Evolutionary conservation across 2,113 vertebrate genomes (phyloP).

Genomic region (Delphinapterus leucas): DNA sequence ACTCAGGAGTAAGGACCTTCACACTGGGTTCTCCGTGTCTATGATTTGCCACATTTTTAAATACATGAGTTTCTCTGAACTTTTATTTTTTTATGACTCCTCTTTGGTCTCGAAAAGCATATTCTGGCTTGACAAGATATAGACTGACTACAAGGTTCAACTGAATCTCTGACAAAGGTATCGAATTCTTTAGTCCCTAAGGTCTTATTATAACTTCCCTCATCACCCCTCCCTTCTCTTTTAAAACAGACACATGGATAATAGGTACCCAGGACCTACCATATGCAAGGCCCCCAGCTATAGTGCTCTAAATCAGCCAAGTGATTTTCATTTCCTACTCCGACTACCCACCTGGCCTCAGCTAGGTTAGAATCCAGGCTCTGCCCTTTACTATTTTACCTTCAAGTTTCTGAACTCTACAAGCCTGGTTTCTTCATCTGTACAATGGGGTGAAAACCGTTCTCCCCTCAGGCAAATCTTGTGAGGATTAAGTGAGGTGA

Average conservation of each 20-base stretch:
- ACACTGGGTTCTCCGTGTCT: neutral
- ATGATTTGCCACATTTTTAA: constrained; percentile 46
- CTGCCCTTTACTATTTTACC: neutral
- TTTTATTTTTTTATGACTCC: constrained; percentile 21
- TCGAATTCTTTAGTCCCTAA: neutral
- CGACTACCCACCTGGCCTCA: no score
- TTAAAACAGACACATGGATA: neutral
- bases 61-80: constrained; percentile 16
- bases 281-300: neutral
- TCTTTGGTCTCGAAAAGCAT: constrained; percentile 35
- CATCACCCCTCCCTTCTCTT: neutral
- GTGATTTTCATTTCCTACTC: neutral
- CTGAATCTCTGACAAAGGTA: neutral
- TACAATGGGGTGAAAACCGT: neutral
- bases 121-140: neutral
- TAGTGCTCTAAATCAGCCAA: neutral
- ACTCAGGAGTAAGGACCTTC: constrained; percentile 18
- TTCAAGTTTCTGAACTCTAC: neutral
- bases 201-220: neutral
- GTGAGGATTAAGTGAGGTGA: neutral
- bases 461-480: neutral
- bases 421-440: neutral
- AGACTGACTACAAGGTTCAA: neutral
- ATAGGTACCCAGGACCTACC: fast-evolving
- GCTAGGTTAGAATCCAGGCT: neutral